Conservation (phyloP, 2,888 invertebrate species). For the Dasypogon diadema region DNA sequence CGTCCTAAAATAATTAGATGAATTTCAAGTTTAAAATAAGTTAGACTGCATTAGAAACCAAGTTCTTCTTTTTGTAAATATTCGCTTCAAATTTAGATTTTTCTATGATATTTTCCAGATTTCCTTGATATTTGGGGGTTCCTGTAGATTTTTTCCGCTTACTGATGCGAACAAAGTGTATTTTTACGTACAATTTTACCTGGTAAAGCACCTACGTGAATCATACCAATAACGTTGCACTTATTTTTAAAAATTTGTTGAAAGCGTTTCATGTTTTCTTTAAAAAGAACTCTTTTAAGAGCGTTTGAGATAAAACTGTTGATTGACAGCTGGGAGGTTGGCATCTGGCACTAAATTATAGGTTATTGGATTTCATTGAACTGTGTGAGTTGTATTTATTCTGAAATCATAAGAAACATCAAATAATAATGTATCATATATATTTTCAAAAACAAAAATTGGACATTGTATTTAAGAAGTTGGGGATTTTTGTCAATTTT, state of each 20-base stretch:
- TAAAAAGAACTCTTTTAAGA: too few relatives aligned
- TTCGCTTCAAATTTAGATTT: conserved; percentile 74
- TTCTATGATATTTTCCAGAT: conserved; percentile 71
- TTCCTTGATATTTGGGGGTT: conserved; percentile 72
- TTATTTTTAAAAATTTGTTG: conserved; percentile 67
- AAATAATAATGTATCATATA: too few relatives aligned
- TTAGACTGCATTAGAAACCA: conserved; percentile 67
- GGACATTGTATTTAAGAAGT: too few relatives aligned
- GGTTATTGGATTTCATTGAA: too few relatives aligned
- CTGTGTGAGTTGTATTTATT: too few relatives aligned
- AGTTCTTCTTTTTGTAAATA: conserved; percentile 71
- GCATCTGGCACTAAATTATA: too few relatives aligned
- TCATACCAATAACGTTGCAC: conserved; percentile 77
- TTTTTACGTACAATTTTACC: conserved; percentile 68
- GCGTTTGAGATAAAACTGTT: too few relatives aligned
- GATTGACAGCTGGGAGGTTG: too few relatives aligned
- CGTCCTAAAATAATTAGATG: conserved; percentile 72
- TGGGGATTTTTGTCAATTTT: too few relatives aligned
- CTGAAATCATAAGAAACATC: too few relatives aligned
- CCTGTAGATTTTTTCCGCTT: conserved; percentile 65
- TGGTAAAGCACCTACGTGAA: conserved; percentile 78
- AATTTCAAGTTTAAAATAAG: not conserved
- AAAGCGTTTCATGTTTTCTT: conserved; percentile 69
- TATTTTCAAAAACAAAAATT: too few relatives aligned
- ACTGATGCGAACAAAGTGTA: not conserved